Base-by-base conservation (phyloP, 2,797 vertebrate species). In the Macropodus opercularis region DNA sequence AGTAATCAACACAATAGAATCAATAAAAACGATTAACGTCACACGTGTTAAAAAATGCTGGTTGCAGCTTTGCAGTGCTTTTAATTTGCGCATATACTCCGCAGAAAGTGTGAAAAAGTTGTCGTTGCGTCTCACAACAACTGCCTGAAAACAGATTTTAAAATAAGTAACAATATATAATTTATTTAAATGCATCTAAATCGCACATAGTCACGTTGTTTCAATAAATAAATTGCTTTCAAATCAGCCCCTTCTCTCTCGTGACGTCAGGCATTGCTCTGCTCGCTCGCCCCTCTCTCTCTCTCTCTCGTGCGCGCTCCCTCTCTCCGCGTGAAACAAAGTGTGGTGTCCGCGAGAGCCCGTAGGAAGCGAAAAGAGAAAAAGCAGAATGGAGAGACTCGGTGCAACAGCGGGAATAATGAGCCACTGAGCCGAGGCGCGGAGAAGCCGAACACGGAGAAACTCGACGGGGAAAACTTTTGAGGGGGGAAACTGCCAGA, bases 311-410 rank as follows among this genome's bases (percentile, higher is more conserved):
- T 71, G n/a, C 73, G 1, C 81, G 1, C 82, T 59, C 78, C 2
- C 67, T 69, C 85, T 5, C 72, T 80, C 80, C 36, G 67, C 68
- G 76, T 79, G 79, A 75, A 78, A 86, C 82, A 80, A 89, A 87
- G 80, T 87, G 77, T 55, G 4, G 81, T 38, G 75, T 82, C 86
- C 79, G 74, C 76, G 63, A 53, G 80, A 75, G 72, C 77, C 67
- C 70, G 72, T 34, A 42, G 82, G 78, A 83, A 80, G 74, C 78
- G 72, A 84, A 69, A 77, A 71, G 51, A 78, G 59, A 75, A 64
- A 71, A 69, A 46, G 56, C 62, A 38, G 35, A 81, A 90, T 91
- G 89, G 88, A 49, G 87, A 77, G 58, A 14, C 56, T 55, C 73
- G 75, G 35, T 42, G 34, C 63, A 17, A 50, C 79, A 47, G 38